A percentile compares a stretch with the other conserved stretches of the same genome.
phyloP scores from a whole-genome alignment of 2,113 vertebrate genomes.

The Notarius quadriscutis region DNA sequence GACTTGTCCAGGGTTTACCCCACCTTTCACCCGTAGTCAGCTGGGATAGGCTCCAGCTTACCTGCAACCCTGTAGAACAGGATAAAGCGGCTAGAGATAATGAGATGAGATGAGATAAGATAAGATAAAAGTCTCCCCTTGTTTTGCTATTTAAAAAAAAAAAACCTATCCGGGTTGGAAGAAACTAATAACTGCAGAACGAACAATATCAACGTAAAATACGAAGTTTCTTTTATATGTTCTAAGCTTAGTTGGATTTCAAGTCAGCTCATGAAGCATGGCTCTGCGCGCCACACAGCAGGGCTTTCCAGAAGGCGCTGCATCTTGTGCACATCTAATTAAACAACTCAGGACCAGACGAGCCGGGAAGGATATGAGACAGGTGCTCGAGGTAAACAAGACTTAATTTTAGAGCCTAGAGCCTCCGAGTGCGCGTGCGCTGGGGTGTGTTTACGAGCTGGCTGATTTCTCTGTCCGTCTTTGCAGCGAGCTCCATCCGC shows the following conservation, averaged over 20 bases:
- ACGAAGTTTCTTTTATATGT: background rate
- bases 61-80: too few relatives aligned
- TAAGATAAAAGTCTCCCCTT: too few relatives aligned
- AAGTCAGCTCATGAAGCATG: background rate
- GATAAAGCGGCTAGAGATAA: too few relatives aligned
- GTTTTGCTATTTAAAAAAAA: background rate
- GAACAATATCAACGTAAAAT: background rate
- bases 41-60: too few relatives aligned
- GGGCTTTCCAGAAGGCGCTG: background rate
- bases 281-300: background rate
- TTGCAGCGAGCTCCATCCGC: slow-evolving; percentile 13
- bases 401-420: slow-evolving; percentile 43
- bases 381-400: slow-evolving; percentile 58
- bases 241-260: background rate
- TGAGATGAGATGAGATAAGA: too few relatives aligned
- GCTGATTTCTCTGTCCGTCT: background rate
- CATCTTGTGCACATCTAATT: slow-evolving; percentile 14
- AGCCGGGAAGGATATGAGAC: slow-evolving; percentile 48
- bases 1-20: too few relatives aligned
- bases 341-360: slow-evolving; percentile 3
- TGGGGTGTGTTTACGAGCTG: slow-evolving; percentile 10
- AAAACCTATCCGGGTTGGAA: background rate
- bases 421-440: slow-evolving; percentile 36
- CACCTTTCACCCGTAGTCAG: too few relatives aligned
- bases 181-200: background rate